These are phyloP conservation scores for Turdus rufiventris DNA, from an alignment of 2,113 vertebrate species.

Conservation along the genomic window DNA sequence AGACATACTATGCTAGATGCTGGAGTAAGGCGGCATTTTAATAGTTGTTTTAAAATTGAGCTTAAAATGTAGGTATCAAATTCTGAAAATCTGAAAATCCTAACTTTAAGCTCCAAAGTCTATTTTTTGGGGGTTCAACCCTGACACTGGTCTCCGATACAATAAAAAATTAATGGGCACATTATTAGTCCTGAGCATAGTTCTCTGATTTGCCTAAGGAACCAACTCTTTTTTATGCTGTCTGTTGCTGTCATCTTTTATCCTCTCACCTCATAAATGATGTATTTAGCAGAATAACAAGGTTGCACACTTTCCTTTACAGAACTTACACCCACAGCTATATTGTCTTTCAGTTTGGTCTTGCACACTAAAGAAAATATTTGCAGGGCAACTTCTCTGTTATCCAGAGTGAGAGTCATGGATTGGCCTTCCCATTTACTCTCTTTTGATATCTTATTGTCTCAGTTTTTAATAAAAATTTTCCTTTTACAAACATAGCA, in stretches of 20 bases:
- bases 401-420: not conserved
- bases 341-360: not conserved
- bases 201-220: not conserved
- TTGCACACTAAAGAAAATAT: not conserved
- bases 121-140: not conserved
- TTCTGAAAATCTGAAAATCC: not conserved
- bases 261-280: not conserved
- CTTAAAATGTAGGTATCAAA: not conserved
- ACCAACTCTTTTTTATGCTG: fast-evolving
- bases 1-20: not conserved
- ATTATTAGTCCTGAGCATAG: not conserved
- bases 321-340: not conserved
- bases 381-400: not conserved
- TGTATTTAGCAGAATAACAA: not conserved
- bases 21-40: not conserved
- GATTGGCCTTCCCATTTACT: not conserved
- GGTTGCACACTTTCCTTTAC: not conserved
- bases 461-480: not conserved
- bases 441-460: not conserved
- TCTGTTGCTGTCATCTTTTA: not conserved
- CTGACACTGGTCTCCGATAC: not conserved
- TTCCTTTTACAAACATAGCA: not conserved
- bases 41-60: not conserved
- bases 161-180: not conserved
- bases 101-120: not conserved